These are phyloP conservation scores for Sericinus montela DNA, from an alignment of 2,888 invertebrate species.

Conservation along the genomic window DNA sequence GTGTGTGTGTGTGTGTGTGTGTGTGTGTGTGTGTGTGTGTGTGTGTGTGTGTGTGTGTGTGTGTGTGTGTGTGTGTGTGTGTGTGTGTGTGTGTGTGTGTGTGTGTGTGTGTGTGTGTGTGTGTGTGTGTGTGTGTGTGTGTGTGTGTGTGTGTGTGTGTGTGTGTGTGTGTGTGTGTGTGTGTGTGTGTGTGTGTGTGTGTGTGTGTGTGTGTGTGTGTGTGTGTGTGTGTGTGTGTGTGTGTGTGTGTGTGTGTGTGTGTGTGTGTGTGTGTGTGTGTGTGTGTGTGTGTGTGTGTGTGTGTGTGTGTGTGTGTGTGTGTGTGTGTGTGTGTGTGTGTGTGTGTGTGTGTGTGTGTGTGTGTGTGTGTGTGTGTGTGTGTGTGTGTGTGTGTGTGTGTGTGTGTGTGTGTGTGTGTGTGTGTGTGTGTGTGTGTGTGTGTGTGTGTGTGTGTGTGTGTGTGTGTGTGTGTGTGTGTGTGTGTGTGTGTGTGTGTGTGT, in stretches of 20 bases:
- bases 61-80: neutral
- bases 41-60: neutral
- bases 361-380: neutral
- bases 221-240: too few species aligned
- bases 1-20: constrained; percentile 9
- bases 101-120: neutral
- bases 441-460: neutral
- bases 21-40: neutral
- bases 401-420: neutral
- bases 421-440: neutral
- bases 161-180: neutral
- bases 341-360: neutral
- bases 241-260: too few species aligned
- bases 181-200: neutral
- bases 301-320: neutral
- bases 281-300: neutral
- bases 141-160: neutral
- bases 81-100: constrained; percentile 13
- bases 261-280: neutral
- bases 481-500: neutral
- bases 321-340: neutral
- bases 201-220: neutral
- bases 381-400: neutral
- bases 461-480: neutral
- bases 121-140: neutral